These are phyloP conservation scores for Sesamia nonagrioides DNA, from an alignment of 1,140 invertebrate species.

Conservation along the genomic window DNA sequence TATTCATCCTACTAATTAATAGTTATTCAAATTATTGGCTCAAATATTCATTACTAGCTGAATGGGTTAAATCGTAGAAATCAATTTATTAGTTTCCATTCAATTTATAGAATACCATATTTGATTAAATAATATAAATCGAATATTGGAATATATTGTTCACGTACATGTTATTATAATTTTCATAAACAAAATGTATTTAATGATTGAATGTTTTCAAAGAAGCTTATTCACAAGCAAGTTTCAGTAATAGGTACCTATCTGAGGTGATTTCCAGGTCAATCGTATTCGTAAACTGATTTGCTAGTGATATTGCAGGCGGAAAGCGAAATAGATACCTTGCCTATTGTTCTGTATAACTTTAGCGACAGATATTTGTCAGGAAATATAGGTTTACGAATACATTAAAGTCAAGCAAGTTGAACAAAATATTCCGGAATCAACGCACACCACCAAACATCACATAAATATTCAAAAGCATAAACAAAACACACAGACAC, in stretches of 20 bases:
- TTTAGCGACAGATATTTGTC: not conserved
- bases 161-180: not conserved
- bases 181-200: not conserved
- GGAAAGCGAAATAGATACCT: not conserved
- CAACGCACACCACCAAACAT: no score
- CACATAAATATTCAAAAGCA: no score
- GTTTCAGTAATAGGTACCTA: not conserved
- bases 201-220: not conserved
- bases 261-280: not conserved
- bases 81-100: no score
- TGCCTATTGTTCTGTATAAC: not conserved
- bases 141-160: not conserved
- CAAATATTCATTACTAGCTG: no score
- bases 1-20: no score
- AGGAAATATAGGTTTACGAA: not conserved
- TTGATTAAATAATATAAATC: not conserved
- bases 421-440: no score
- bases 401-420: no score
- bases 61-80: no score
- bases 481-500: no score
- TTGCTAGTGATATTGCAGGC: not conserved
- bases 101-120: not conserved
- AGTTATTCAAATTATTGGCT: no score
- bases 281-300: not conserved
- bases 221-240: not conserved